Evolutionary conservation across 2,113 vertebrate genomes (phyloP).

Genomic region (Rhinopithecus roxellana): DNA sequence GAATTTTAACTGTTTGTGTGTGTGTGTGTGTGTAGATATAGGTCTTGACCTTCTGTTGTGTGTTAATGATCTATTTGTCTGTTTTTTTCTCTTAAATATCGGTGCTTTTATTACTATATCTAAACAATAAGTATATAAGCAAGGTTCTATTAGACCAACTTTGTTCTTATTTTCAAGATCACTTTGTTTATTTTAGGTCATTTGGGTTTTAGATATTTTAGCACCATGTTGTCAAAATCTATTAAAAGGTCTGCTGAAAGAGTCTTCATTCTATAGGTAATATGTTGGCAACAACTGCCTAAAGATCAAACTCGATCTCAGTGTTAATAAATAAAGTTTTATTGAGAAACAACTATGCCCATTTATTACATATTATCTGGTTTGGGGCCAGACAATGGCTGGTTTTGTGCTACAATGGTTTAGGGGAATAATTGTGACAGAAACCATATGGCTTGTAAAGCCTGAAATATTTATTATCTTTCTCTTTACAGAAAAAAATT

Average conservation of each 20-base stretch:
- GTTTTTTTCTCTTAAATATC: not conserved
- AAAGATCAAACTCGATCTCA: not conserved
- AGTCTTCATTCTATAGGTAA: not conserved
- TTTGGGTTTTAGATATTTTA: not conserved
- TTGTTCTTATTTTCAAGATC: not conserved
- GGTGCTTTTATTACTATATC: not conserved
- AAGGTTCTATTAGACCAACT: not conserved
- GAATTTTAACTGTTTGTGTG: not conserved
- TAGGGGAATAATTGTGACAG: not conserved
- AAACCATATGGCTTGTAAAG: not conserved
- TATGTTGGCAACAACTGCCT: not conserved
- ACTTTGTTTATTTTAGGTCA: not conserved
- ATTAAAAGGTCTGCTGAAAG: not conserved
- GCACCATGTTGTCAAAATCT: not conserved
- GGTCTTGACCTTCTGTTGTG: not conserved
- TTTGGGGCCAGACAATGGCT: not conserved
- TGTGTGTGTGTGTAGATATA: not conserved
- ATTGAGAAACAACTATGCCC: not conserved
- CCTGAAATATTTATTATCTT: not conserved
- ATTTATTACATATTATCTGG: not conserved
- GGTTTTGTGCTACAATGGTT: not conserved
- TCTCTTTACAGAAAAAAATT: not conserved
- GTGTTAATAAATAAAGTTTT: not conserved
- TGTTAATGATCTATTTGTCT: not conserved
- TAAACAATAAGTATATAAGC: not conserved